Base-by-base conservation (phyloP, 2,113 vertebrate species). In the Chlorodrepanis virens region DNA sequence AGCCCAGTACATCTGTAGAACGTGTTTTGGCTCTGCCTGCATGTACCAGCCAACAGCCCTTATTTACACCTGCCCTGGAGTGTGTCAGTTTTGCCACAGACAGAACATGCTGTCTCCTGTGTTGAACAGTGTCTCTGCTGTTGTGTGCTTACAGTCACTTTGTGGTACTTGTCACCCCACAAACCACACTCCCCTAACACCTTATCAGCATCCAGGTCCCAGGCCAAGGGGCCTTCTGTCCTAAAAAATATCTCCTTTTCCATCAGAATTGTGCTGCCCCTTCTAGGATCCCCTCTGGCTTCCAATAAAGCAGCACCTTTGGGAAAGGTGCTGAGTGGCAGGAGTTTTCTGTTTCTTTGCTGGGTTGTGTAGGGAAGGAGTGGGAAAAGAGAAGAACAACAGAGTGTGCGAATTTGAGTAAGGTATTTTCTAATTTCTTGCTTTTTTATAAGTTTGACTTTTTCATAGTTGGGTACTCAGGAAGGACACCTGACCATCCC, bases 31-130 rank as follows among this genome's bases (percentile, higher is more conserved):
- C 65, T 83, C 56, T 76, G 40, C 45, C 37, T 24, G n/a, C 7
- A 2, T 52, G 20, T 52, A n/a, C 23, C 5, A 14, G 52, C 69
- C 27, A 52, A 6, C 37, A 90, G 42, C 61, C 74, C 35, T 11
- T 45, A 15, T 12, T 78, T 54, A 37, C 65, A 52, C 31, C 39
- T 69, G 64, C 44, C 28, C 65, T 35, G n/a, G 45, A 24, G 33
- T 40, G 52, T 56, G 37, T 47, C 40, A 16, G 37, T 15, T 50
- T 6, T 89, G 71, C 56, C 56, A 5, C 23, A n/a, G 45, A 3
- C 50, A 60, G 45, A 83, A 31, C 3, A 2, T 0, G 0, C 61
- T 40, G 37, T 45, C 27, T 1, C 1, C 61, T 27, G 40, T 16
- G 31, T 33, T 53, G 59, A 24, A 12, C 63, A 44, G 56, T 37